These are phyloP conservation scores for Prosapia bicincta DNA, from an alignment of 2,888 invertebrate genomes.

Conservation along the genomic window DNA sequence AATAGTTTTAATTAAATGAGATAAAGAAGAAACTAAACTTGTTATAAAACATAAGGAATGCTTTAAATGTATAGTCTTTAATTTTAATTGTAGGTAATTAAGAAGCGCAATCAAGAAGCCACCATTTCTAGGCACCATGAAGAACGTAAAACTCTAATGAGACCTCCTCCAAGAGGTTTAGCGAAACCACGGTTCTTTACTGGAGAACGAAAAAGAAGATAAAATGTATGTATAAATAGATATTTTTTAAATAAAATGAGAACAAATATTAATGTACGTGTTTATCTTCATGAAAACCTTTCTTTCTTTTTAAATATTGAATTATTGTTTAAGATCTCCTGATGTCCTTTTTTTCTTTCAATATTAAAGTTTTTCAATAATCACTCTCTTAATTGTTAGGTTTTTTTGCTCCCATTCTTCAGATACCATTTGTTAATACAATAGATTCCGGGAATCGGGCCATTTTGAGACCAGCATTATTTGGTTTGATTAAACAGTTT, in stretches of 20 bases:
- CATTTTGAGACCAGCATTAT: too few relatives aligned
- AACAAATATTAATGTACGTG: not conserved
- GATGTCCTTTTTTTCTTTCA: too few relatives aligned
- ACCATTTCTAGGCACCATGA: constrained; percentile 63
- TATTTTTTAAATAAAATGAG: not conserved
- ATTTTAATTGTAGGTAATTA: constrained; percentile 37
- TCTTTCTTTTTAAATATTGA: too few relatives aligned
- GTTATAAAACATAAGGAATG: not conserved
- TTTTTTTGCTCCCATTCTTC: too few relatives aligned
- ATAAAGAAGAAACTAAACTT: too few relatives aligned
- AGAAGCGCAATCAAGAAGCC: constrained; percentile 47
- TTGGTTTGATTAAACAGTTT: too few relatives aligned
- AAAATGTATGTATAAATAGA: not conserved
- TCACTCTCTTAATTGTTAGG: too few relatives aligned
- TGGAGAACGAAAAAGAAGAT: constrained; percentile 19
- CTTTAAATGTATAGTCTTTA: constrained; percentile 13
- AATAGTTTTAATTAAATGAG: too few relatives aligned
- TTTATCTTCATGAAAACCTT: not conserved
- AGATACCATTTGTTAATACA: too few relatives aligned
- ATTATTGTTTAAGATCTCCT: too few relatives aligned
- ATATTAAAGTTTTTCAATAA: too few relatives aligned
- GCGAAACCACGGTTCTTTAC: constrained; percentile 21
- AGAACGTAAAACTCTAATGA: constrained; percentile 63
- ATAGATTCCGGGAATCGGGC: too few relatives aligned
- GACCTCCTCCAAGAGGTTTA: constrained; percentile 35